Conservation (phyloP, 2,888 invertebrate genomes). For the Ormyrus labotus region DNA sequence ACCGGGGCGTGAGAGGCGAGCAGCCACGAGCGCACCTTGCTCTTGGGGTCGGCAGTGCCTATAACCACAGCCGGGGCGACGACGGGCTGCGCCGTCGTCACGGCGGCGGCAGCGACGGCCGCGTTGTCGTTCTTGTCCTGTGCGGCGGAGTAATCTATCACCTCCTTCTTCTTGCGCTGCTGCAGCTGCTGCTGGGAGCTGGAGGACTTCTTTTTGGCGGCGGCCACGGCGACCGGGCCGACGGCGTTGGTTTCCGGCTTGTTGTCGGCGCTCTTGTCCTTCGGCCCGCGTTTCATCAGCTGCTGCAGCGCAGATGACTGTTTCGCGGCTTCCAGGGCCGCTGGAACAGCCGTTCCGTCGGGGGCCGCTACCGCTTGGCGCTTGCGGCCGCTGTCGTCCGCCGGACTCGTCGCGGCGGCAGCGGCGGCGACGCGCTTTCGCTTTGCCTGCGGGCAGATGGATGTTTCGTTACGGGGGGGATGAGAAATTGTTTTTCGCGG, state of each 20-base stretch:
- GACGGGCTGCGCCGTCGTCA: slow-evolving; percentile 74
- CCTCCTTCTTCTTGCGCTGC: slow-evolving; percentile 83
- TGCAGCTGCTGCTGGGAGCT: slow-evolving; percentile 76
- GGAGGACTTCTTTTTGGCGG: slow-evolving; percentile 60
- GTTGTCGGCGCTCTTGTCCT: slow-evolving; percentile 47
- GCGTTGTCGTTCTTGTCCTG: slow-evolving; percentile 79
- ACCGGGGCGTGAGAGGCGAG: slow-evolving; percentile 79
- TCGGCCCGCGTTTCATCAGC: slow-evolving; percentile 36
- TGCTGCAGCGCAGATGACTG: slow-evolving; percentile 47
- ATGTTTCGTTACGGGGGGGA: too few species aligned
- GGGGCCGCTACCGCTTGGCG: slow-evolving; percentile 45
- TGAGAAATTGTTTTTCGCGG: too few species aligned
- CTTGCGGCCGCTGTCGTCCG: slow-evolving; percentile 52
- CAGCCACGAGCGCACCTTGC: slow-evolving; percentile 92
- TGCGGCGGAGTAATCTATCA: slow-evolving; percentile 86
- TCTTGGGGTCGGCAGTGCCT: slow-evolving; percentile 77
- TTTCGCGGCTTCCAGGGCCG: slow-evolving; percentile 38
- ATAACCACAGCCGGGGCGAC: slow-evolving; percentile 64
- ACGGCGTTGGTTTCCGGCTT: slow-evolving; percentile 30
- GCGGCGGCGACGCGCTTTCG: slow-evolving; percentile 65
- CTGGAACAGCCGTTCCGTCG: not conserved
- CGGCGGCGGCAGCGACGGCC: slow-evolving; percentile 61
- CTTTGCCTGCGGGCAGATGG: slow-evolving; percentile 56
- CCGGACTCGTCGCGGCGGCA: not conserved
- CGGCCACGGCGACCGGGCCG: slow-evolving; percentile 31